These are phyloP conservation scores for Cydia fagiglandana DNA, from an alignment of 1,140 invertebrate genomes.

Conservation along the genomic window DNA sequence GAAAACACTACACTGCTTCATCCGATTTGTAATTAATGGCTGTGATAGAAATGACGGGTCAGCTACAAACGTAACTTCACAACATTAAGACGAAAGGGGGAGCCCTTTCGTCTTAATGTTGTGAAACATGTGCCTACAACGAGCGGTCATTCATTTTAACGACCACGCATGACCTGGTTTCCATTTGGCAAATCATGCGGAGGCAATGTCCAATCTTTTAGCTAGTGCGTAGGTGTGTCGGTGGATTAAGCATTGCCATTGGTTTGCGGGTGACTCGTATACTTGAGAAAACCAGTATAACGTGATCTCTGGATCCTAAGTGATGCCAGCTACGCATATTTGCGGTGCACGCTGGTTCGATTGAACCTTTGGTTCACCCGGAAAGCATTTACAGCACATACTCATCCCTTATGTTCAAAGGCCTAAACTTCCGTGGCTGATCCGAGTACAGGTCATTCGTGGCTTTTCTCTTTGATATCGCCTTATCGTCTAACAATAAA, in stretches of 20 bases:
- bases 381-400: neutral
- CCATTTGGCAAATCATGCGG: conserved; percentile 32
- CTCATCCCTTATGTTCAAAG: conserved; percentile 2
- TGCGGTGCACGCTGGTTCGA: neutral
- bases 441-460: conserved; percentile 34
- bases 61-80: too few relatives aligned
- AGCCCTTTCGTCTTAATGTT: too few relatives aligned
- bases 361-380: neutral
- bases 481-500: conserved; percentile 33
- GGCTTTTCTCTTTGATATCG: conserved; percentile 32
- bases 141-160: conserved; percentile 21
- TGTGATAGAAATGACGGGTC: neutral
- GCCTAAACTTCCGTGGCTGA: conserved; percentile 18
- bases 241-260: neutral
- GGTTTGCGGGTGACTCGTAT: neutral
- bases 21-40: conserved; percentile 24
- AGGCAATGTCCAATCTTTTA: conserved; percentile 38
- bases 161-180: conserved; percentile 22
- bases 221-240: conserved; percentile 35
- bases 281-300: neutral
- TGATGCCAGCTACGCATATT: too few relatives aligned
- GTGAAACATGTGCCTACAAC: too few relatives aligned
- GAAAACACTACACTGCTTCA: conserved; percentile 58
- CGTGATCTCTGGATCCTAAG: neutral
- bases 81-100: too few relatives aligned